Conservation (phyloP, 2,113 vertebrate species). For the Syngnathus scovelli region DNA sequence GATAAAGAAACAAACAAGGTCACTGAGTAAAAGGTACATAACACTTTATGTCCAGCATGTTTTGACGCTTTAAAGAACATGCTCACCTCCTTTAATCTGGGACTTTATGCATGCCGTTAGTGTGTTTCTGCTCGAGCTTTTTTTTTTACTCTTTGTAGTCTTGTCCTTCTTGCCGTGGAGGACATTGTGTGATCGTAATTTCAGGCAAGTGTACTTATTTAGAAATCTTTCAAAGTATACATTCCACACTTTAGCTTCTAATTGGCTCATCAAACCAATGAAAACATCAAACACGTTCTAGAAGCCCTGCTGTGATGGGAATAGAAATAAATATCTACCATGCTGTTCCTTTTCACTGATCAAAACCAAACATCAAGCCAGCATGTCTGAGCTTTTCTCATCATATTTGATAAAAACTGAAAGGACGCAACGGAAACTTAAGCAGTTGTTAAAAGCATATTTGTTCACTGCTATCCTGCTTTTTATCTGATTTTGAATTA, state of each 20-base stretch:
- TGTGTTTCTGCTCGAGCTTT: not conserved
- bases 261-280: not conserved
- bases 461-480: not conserved
- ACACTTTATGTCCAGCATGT: not conserved
- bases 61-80: not conserved
- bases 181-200: not conserved
- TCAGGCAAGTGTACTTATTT: not conserved
- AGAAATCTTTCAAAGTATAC: not conserved
- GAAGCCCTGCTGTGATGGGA: not conserved
- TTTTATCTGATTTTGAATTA: not conserved
- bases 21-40: conserved; percentile 7
- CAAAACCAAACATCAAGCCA: not conserved
- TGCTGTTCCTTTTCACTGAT: not conserved
- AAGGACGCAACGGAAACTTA: not conserved
- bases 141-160: not conserved
- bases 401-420: no score
- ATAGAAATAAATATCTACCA: not conserved
- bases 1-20: conserved; percentile 25
- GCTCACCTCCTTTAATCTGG: not conserved
- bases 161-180: not conserved
- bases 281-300: not conserved
- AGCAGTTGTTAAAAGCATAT: not conserved
- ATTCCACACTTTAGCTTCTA: not conserved
- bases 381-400: not conserved
- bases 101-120: not conserved